Conservation (phyloP, 2,888 invertebrate genomes). For the Orgyia antiqua region DNA sequence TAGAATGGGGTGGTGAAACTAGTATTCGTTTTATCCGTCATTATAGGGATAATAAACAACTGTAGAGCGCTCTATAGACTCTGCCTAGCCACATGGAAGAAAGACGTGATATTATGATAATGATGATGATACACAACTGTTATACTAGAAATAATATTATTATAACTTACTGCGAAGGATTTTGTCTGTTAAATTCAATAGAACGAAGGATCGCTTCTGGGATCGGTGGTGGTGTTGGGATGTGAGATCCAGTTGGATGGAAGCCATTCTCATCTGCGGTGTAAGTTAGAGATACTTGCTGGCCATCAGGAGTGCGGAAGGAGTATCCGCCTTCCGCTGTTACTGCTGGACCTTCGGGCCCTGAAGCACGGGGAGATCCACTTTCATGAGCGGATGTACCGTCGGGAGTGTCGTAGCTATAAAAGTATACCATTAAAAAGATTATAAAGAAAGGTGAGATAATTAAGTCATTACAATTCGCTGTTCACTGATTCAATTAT, state of each 20-base stretch:
- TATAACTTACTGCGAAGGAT: conserved; percentile 48
- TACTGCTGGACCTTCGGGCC: conserved; percentile 72
- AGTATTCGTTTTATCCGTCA: too few relatives aligned
- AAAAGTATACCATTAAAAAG: not conserved
- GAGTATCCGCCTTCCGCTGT: conserved; percentile 82
- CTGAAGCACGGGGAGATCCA: conserved; percentile 76
- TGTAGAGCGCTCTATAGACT: too few relatives aligned
- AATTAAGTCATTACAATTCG: too few relatives aligned
- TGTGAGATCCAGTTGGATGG: conserved; percentile 79
- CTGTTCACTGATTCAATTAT: too few relatives aligned
- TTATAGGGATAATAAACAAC: too few relatives aligned
- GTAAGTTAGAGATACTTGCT: conserved; percentile 80
- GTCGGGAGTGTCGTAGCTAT: conserved; percentile 80
- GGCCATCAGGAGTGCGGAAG: conserved; percentile 82
- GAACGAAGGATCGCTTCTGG: conserved; percentile 77
- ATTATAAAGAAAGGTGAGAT: too few relatives aligned
- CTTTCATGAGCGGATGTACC: conserved; percentile 80
- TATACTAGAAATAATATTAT: too few relatives aligned
- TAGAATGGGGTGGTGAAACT: too few relatives aligned
- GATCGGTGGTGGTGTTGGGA: conserved; percentile 79
- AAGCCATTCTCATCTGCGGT: conserved; percentile 85
- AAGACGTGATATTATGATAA: too few relatives aligned
- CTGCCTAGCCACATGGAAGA: too few relatives aligned
- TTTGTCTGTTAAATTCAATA: conserved; percentile 58
- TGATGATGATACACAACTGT: too few relatives aligned